Conservation (phyloP, 2,888 invertebrate species). For the Meliscaeva auricollis region DNA sequence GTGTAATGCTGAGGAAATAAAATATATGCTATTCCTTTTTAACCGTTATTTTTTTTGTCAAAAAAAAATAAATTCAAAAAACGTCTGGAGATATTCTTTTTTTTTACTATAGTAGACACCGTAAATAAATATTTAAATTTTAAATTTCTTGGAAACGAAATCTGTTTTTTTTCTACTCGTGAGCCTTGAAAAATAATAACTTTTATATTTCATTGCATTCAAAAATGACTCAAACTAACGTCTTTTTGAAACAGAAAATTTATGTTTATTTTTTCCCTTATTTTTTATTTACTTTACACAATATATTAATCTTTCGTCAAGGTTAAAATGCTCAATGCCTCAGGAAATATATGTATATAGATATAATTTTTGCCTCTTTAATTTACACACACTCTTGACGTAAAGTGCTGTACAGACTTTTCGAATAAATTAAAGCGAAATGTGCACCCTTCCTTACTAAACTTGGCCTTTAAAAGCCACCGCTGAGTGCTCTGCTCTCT, state of each 20-base stretch:
- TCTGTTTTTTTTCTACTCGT: too few species aligned
- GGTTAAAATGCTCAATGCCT: background rate
- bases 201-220: background rate
- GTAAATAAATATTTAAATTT: too few species aligned
- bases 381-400: conserved; percentile 25
- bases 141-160: too few species aligned
- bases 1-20: too few species aligned
- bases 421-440: conserved; percentile 63
- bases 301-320: background rate
- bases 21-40: too few species aligned
- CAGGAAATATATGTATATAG: background rate
- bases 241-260: background rate
- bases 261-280: background rate
- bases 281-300: background rate
- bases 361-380: background rate
- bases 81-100: too few species aligned
- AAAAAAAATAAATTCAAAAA: too few species aligned
- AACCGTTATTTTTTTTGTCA: too few species aligned
- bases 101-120: too few species aligned
- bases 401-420: conserved; percentile 43
- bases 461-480: conserved; percentile 47
- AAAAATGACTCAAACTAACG: background rate
- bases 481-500: conserved; percentile 34
- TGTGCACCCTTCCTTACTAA: conserved; percentile 52
- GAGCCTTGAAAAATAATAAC: too few species aligned